Conservation (phyloP, 2,888 invertebrate genomes). For the Perithous albicinctus region DNA sequence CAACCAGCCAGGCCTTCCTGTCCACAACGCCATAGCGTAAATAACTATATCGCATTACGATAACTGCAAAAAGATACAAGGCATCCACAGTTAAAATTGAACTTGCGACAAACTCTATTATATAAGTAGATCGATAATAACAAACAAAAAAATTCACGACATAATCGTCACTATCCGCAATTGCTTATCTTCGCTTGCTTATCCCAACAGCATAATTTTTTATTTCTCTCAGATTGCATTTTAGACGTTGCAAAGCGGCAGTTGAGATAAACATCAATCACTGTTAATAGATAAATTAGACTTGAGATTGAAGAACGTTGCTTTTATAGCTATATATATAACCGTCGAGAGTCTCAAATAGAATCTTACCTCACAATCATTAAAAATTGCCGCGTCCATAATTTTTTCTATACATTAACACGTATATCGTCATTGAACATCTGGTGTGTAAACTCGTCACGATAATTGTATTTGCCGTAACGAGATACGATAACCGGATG, state of each 20-base stretch:
- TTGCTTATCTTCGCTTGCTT: neutral
- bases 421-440: conserved; percentile 32
- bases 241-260: neutral
- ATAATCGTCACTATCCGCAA: neutral
- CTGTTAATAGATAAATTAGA: neutral
- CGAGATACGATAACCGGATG: conserved; percentile 59
- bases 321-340: neutral
- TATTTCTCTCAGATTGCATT: neutral
- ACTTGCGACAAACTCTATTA: no score
- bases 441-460: neutral
- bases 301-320: neutral
- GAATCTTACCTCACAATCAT: conserved; percentile 3
- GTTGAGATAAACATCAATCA: neutral
- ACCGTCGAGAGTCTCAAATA: neutral
- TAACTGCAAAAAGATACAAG: conserved; percentile 42
- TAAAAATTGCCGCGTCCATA: conserved; percentile 9
- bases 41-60: conserved; percentile 28
- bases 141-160: neutral
- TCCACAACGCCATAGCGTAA: conserved; percentile 69
- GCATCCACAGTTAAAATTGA: neutral
- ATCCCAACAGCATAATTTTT: neutral
- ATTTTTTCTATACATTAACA: conserved; percentile 14
- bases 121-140: neutral
- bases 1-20: conserved; percentile 76
- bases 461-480: conserved; percentile 42